A percentile compares a stretch with the other conserved stretches of the same genome.
Evolutionary conservation across 2,113 vertebrate species (phyloP).

Genomic region (Podarcis cretensis): DNA sequence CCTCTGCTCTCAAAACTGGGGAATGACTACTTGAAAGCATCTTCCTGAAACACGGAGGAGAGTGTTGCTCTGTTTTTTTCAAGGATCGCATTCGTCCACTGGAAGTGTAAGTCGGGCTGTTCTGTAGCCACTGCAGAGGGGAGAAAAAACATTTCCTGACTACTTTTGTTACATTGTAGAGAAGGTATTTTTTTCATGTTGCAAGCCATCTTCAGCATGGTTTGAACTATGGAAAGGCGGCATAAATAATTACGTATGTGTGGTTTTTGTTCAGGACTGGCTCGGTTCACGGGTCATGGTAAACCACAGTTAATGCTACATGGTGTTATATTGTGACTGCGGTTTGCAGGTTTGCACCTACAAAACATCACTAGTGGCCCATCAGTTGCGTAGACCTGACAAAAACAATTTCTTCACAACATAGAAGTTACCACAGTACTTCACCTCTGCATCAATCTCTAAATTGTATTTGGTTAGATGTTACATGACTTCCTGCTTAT

Average conservation of each 20-base stretch:
- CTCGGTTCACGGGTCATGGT: too few relatives aligned
- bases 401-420: background rate
- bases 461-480: background rate
- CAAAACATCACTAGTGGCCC: too few relatives aligned
- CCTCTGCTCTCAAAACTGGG: slow-evolving; percentile 30
- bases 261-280: too few relatives aligned
- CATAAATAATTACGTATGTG: too few relatives aligned
- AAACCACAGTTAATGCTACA: too few relatives aligned
- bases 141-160: slow-evolving; percentile 23
- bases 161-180: background rate
- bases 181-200: rapidly evolving
- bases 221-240: too few relatives aligned
- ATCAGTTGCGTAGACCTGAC: too few relatives aligned
- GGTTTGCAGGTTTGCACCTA: too few relatives aligned
- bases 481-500: background rate
- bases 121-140: slow-evolving; percentile 5
- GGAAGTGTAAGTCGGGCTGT: background rate
- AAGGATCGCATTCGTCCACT: background rate
- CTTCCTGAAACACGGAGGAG: background rate
- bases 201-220: too few relatives aligned
- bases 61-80: background rate
- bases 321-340: too few relatives aligned
- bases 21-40: slow-evolving; percentile 4
- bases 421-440: background rate
- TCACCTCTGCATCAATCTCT: background rate